phyloP scores from a whole-genome alignment of 2,888 invertebrate species.

The Idaea straminata region DNA sequence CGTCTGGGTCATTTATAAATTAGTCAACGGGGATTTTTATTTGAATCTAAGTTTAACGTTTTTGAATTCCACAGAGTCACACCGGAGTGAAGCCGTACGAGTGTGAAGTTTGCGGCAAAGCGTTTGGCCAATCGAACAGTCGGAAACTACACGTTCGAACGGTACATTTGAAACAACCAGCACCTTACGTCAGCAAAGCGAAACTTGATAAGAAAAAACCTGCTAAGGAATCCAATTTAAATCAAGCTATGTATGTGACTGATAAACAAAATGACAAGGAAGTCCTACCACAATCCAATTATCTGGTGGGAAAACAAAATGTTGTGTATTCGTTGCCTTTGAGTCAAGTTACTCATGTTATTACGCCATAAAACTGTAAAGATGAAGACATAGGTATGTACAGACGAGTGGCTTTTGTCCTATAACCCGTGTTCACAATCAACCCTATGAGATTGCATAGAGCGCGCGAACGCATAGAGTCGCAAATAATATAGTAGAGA shows the following conservation, averaged over 20 bases:
- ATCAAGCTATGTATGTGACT: neutral
- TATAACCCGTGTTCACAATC: too few relatives aligned
- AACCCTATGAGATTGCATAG: too few relatives aligned
- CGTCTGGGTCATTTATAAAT: too few relatives aligned
- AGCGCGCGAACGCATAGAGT: too few relatives aligned
- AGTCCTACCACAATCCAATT: neutral
- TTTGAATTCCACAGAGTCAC: conserved; percentile 32
- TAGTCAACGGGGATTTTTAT: neutral
- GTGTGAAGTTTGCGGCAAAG: conserved; percentile 44
- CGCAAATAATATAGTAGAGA: too few relatives aligned
- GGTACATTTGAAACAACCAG: conserved; percentile 46
- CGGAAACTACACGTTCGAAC: conserved; percentile 46
- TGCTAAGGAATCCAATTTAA: conserved; percentile 6
- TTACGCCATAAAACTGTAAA: neutral
- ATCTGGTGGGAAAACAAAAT: neutral
- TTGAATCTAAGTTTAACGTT: neutral
- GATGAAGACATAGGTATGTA: neutral
- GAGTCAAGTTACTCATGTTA: neutral
- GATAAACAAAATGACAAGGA: conserved; percentile 3
- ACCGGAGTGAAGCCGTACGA: conserved; percentile 59
- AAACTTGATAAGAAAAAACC: conserved; percentile 23
- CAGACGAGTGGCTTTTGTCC: too few relatives aligned
- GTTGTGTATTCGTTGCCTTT: neutral
- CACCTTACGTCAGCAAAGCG: conserved; percentile 54
- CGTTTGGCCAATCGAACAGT: conserved; percentile 46